Base-by-base conservation (phyloP, 1,140 invertebrate species). In the Drosophila leontia region DNA sequence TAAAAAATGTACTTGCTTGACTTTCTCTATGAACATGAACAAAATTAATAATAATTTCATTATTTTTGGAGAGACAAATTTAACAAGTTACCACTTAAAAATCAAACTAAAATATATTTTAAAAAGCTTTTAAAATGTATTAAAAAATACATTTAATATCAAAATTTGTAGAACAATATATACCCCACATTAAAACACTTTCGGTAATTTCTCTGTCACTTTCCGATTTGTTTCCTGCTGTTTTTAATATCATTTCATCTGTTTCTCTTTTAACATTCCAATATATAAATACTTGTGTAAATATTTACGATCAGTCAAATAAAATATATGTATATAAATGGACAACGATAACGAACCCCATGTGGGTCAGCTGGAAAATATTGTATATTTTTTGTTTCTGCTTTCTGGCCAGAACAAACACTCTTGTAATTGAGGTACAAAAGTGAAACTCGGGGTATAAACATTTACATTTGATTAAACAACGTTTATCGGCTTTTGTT, bases 381-480 rank as follows among this genome's bases (percentile, higher is more conserved):
- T 45, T 71, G 29, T 37, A n/a, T 59, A 35, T 48, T 39, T 47
- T 39, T 39, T 55, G 3, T 15, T 37, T 35, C 58, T 55, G 58
- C 57, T 67, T 55, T 78, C 51, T 60, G 37, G 32, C 9, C 51
- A 85, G 78, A 85, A 85, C 67, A 64, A 77, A 80, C 76, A 53
- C 51, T 63, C 45, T 63, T 56, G 61, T 53, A 47, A 64, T 82
- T 59, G 19, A 57, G 63, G 67, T 78, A 47, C 69, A 87, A 87
- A 87, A 88, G 84, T 87, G 85, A 87, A 87, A 87, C 78, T 87
- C 71, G 13, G 35, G 63, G 39, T 48, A 70, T 78, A 87, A 87
- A 88, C 72, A 88, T 84, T 88, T 67, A 86, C 83, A 82, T 88
- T 74, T 90, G 79, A 87, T 88, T 84, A 84, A 87, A 88, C 48